Evolutionary conservation across 2,113 vertebrate species (phyloP), one percentile per base, ranked within the genome.

Genomic region (Carollia perspicillata): DNA sequence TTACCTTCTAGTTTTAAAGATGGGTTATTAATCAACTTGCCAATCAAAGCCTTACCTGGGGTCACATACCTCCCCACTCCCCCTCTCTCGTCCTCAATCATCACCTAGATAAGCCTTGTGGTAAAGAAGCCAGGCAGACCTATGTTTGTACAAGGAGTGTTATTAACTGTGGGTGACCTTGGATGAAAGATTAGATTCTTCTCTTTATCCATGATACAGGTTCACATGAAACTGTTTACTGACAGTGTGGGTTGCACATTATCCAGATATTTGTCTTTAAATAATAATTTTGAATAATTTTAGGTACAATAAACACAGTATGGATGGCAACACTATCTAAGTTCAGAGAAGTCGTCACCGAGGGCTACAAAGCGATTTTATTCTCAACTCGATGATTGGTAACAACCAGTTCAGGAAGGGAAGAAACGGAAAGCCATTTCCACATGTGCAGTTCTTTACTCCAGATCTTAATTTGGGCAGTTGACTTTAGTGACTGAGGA

Each of bases 1-100:
- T 84, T 93, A 74, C 17, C 22, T 85, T 68, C 63, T 37, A 80
- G 51, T 92, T 78, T 95, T 80, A 72, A 84, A 81, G 65, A 58
- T 79, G 86, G 35, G 18, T 28, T 55, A 51, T 55, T 65, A 90
- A 37, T 89, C 33, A 55, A 6, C 68, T 71, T 93, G 79, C 66
- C 35, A 79, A 47, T 71, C 58, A 63, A 23, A 94, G 89, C 35
- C 63, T 93, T 47, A 30, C 49, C 11, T 80, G 30, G 68, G 14
- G 44, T 90, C 8, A 0, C 18, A 6, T 51, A 58, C 55, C 14
- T n/a, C 1, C 26, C 33, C n/a, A 28, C 11, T 63, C 60, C 60
- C 60, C 30, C 14, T 37, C 8, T 65, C 35, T 65, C 55, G 4
- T 71, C 60, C 88, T 93, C 51, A 53, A 65, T 89, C 23, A 69